Evolutionary conservation across 1,140 invertebrate species (phyloP).

Genomic region (Lasioglossum albipes): DNA sequence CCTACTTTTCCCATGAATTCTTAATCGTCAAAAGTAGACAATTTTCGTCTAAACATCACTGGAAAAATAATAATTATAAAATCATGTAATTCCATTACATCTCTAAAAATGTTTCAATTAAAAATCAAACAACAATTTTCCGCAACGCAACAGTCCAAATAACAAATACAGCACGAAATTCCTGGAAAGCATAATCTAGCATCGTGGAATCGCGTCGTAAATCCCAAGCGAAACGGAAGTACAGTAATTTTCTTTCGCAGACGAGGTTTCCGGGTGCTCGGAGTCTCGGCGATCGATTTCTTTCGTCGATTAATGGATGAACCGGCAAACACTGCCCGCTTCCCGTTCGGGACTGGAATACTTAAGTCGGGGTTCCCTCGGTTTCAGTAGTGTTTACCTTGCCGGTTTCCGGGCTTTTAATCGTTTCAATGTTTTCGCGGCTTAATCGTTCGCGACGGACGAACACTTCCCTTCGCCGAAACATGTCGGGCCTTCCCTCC

Average conservation of each 20-base stretch:
- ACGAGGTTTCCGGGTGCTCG: not conserved
- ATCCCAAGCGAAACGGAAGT: not conserved
- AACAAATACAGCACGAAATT: no score
- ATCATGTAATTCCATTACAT: no score
- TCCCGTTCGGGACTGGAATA: not conserved
- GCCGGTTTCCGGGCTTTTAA: constrained; percentile 16
- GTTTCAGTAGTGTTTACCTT: constrained; percentile 20
- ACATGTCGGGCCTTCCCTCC: not conserved
- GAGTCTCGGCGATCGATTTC: not conserved
- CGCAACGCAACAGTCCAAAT: no score
- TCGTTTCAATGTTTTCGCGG: not conserved
- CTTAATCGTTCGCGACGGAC: constrained; percentile 14
- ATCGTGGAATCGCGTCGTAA: not conserved
- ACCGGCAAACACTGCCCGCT: not conserved
- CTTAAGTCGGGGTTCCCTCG: constrained; percentile 7
- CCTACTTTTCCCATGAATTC: no score
- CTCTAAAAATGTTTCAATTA: no score
- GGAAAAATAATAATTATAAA: no score
- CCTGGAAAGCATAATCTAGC: not conserved
- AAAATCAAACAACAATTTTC: no score
- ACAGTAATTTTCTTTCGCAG: not conserved
- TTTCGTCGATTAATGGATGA: constrained; percentile 7
- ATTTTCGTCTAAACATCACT: no score
- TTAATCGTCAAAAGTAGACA: no score
- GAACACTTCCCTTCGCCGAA: not conserved